Conservation (phyloP, 1,140 invertebrate species). For the Eufriesea mexicana region DNA sequence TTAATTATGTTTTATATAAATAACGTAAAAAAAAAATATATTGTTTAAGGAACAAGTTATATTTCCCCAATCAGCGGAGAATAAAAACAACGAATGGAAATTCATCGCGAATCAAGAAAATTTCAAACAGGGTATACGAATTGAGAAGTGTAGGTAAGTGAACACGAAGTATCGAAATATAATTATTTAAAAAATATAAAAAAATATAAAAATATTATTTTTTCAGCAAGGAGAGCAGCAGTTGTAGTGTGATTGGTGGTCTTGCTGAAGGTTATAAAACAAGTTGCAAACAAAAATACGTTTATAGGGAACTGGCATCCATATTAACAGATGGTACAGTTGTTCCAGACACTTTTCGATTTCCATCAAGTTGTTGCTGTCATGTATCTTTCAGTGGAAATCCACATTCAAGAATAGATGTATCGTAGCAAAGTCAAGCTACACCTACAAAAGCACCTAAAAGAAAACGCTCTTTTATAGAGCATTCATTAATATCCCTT, state of each 20-base stretch:
- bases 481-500: background rate
- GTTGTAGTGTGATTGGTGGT: conserved; percentile 71
- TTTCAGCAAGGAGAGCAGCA: conserved; percentile 83
- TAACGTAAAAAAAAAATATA: background rate
- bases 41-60: conserved; percentile 76
- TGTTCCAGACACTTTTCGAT: conserved; percentile 81
- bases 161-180: background rate
- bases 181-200: background rate
- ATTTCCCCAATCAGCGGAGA: conserved; percentile 80
- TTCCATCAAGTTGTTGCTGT: conserved; percentile 87
- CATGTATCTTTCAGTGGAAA: conserved; percentile 79
- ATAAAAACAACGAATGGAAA: conserved; percentile 82
- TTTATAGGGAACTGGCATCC: conserved; percentile 83
- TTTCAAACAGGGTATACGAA: conserved; percentile 83
- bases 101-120: conserved; percentile 84
- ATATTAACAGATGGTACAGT: conserved; percentile 81
- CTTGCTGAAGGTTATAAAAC: conserved; percentile 82
- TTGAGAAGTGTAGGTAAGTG: conserved; percentile 83
- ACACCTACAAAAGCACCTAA: background rate
- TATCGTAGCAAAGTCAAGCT: background rate
- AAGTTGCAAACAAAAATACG: conserved; percentile 85
- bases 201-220: background rate
- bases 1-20: no score
- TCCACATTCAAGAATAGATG: background rate
- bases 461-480: background rate